Conservation (phyloP, 2,113 vertebrate species). For the Cebidichthys violaceus region DNA sequence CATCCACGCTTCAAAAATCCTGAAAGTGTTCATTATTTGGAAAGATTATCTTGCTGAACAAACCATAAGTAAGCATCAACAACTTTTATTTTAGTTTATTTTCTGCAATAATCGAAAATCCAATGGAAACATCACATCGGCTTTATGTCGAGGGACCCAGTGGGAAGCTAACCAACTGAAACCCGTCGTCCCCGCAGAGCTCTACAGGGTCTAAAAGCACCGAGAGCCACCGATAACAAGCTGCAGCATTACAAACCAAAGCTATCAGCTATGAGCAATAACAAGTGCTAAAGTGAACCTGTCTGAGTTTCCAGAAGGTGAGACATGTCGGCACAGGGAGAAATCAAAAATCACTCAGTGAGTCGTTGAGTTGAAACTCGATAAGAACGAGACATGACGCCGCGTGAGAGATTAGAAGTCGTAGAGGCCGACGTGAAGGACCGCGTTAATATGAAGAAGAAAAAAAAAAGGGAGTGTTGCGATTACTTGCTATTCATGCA, state of each 20-base stretch:
- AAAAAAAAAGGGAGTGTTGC: constrained; percentile 27
- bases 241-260: neutral
- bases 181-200: too few species aligned
- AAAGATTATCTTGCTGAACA: too few species aligned
- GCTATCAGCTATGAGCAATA: neutral
- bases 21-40: too few species aligned
- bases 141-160: too few species aligned
- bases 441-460: neutral
- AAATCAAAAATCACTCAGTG: neutral
- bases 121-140: too few species aligned
- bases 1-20: too few species aligned
- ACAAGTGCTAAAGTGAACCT: neutral
- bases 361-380: neutral
- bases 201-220: too few species aligned
- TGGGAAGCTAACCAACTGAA: too few species aligned
- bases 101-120: too few species aligned
- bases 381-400: neutral
- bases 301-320: constrained; percentile 23
- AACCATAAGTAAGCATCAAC: too few species aligned
- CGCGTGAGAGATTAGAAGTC: neutral
- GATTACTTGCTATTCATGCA: neutral
- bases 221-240: neutral
- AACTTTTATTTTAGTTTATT: too few species aligned
- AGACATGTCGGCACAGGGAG: neutral
- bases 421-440: neutral